A percentile compares a stretch with the other conserved stretches of the same genome.
Evolutionary conservation across 2,797 vertebrate genomes (phyloP).

Genomic region (Phyllotis vaccarum): DNA sequence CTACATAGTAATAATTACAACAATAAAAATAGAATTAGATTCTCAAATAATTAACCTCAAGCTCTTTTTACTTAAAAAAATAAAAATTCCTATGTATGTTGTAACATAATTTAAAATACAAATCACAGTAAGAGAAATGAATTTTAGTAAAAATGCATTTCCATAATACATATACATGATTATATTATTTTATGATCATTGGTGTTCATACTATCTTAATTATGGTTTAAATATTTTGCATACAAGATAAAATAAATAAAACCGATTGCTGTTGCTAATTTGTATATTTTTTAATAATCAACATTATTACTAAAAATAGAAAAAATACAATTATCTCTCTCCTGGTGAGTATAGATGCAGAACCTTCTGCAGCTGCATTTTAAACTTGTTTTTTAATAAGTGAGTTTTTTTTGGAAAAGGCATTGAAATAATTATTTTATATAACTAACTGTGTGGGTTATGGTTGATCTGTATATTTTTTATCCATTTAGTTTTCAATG

Average conservation of each 20-base stretch:
- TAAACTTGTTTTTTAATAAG: not conserved
- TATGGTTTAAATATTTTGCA: not conserved
- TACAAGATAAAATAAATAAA: not conserved
- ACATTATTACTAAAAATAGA: not conserved
- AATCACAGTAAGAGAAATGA: not conserved
- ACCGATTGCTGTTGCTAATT: not conserved
- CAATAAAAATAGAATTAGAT: not conserved
- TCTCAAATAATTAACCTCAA: not conserved
- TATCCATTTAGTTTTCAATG: conserved; percentile 38
- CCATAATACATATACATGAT: not conserved
- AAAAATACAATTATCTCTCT: not conserved
- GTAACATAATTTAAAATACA: conserved; percentile 39
- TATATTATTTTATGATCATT: not conserved
- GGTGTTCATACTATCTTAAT: not conserved
- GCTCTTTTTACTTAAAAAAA: not conserved
- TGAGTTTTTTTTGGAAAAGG: not conserved
- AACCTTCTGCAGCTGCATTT: conserved; percentile 42
- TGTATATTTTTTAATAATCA: not conserved
- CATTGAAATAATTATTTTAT: conserved; percentile 29
- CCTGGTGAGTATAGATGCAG: not conserved
- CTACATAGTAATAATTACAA: not conserved
- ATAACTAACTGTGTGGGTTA: not conserved
- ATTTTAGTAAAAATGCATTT: not conserved
- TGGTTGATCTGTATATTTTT: not conserved
- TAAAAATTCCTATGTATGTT: not conserved